A percentile compares a stretch with the other conserved stretches of the same genome.
phyloP scores from a whole-genome alignment of 2,888 invertebrate species.

The Dexiosoma caninum region DNA sequence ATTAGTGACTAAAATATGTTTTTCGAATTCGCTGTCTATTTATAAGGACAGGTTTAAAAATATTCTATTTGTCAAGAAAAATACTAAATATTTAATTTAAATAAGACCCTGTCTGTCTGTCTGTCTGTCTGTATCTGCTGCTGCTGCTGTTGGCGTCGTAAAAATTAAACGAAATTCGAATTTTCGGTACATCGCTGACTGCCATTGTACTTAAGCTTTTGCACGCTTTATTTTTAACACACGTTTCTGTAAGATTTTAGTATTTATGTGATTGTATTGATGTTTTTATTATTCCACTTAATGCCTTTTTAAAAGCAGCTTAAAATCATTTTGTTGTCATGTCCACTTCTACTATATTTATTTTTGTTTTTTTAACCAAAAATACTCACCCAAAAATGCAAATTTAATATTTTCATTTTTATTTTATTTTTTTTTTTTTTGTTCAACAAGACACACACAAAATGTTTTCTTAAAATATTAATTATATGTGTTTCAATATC shows the following conservation, averaged over 20 bases:
- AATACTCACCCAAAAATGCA: constrained; percentile 22
- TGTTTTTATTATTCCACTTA: constrained; percentile 9
- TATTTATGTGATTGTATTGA: neutral
- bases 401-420: too few relatives aligned
- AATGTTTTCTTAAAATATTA: constrained; percentile 15
- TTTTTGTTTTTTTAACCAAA: neutral
- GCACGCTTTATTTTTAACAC: neutral
- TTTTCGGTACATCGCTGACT: neutral
- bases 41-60: neutral
- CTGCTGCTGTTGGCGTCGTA: too few relatives aligned
- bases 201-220: neutral
- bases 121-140: too few relatives aligned
- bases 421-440: constrained; percentile 35
- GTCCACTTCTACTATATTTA: constrained; percentile 24
- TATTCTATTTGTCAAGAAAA: neutral
- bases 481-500: constrained; percentile 27
- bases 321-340: constrained; percentile 61
- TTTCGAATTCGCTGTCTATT: neutral
- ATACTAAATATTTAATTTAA: too few relatives aligned
- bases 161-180: too few relatives aligned
- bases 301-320: constrained; percentile 54
- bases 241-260: constrained; percentile 1
- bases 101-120: too few relatives aligned
- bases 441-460: constrained; percentile 26
- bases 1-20: neutral